Evolutionary conservation across 2,888 invertebrate species (phyloP).

Genomic region (Cantharis lateralis): DNA sequence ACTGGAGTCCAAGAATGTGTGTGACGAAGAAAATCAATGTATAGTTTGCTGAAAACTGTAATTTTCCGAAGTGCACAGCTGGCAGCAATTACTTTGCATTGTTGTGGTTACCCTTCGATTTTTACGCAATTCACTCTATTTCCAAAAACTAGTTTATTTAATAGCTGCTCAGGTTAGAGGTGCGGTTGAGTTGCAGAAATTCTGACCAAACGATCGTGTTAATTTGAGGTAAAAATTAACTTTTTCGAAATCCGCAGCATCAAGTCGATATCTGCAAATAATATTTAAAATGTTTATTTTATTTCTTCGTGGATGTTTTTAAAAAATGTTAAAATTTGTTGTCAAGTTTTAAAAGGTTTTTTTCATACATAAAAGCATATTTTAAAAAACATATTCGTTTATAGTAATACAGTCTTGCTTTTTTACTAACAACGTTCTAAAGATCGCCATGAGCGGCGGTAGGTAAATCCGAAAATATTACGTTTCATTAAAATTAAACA

Average conservation of each 20-base stretch:
- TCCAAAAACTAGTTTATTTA: neutral
- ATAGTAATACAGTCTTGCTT: neutral
- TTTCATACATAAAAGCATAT: neutral
- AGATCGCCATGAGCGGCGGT: neutral
- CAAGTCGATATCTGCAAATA: neutral
- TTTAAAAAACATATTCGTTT: neutral
- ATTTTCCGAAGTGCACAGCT: neutral
- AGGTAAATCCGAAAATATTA: neutral
- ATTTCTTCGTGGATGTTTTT: neutral
- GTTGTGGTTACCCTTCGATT: neutral
- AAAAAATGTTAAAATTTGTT: neutral
- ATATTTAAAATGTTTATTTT: neutral
- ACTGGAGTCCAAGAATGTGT: neutral
- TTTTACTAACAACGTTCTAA: neutral
- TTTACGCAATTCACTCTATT: neutral
- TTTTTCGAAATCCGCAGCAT: neutral
- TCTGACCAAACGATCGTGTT: neutral
- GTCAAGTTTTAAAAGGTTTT: neutral
- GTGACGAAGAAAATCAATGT: neutral
- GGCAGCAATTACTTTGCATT: neutral
- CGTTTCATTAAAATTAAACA: neutral
- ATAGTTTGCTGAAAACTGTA: neutral
- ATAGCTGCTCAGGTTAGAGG: neutral
- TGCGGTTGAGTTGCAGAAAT: neutral
- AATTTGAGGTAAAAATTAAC: neutral